Evolutionary conservation across 2,888 invertebrate genomes (phyloP).

Genomic region (Protodeltote pygarga): DNA sequence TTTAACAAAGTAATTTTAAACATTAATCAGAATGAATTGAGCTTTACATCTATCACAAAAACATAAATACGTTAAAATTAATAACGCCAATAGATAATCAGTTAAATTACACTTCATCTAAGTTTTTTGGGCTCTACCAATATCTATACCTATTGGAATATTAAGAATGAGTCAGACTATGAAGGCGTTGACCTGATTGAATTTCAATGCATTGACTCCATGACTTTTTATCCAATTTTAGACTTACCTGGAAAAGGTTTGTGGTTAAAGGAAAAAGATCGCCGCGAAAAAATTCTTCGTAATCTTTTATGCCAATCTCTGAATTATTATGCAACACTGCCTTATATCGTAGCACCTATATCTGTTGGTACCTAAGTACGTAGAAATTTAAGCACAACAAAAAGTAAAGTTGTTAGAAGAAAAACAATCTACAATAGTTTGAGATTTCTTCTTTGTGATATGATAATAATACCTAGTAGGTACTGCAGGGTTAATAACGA

Average conservation of each 20-base stretch:
- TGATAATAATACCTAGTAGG: too few relatives aligned
- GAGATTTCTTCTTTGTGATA: too few relatives aligned
- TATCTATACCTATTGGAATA: conserved; percentile 26
- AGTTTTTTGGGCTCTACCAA: conserved; percentile 26
- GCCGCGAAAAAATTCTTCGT: neutral
- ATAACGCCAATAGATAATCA: conserved; percentile 1
- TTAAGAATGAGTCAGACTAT: conserved; percentile 37
- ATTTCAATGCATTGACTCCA: conserved; percentile 24
- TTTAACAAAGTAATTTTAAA: neutral
- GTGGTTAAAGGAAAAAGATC: conserved; percentile 4
- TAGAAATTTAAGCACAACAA: too few relatives aligned
- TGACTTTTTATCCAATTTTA: conserved; percentile 23
- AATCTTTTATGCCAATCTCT: too few relatives aligned
- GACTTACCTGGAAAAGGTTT: conserved; percentile 26
- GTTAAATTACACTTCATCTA: conserved; percentile 12
- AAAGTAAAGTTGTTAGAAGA: too few relatives aligned
- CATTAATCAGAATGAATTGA: conserved; percentile 4
- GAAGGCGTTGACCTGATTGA: conserved; percentile 41
- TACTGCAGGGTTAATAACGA: too few relatives aligned
- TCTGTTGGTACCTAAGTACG: too few relatives aligned
- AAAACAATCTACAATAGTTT: too few relatives aligned
- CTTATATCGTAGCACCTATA: too few relatives aligned
- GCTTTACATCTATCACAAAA: conserved; percentile 10
- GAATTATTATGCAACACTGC: too few relatives aligned
- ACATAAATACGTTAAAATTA: conserved; percentile 25